Conservation (phyloP, 2,797 vertebrate species). For the Cheirogaleus major region DNA sequence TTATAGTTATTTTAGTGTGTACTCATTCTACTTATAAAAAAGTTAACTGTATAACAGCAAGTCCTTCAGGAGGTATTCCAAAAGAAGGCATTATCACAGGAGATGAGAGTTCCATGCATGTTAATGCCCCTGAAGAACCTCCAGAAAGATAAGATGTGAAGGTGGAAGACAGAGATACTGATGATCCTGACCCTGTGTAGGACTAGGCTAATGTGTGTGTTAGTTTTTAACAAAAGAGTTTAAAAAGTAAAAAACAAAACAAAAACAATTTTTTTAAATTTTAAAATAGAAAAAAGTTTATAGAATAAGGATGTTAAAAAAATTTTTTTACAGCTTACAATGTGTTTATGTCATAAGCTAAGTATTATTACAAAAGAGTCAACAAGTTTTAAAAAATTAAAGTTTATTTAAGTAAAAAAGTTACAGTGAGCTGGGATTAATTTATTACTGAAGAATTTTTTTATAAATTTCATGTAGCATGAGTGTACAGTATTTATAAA, state of each 20-base stretch:
- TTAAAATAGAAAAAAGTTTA: background rate
- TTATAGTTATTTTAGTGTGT: background rate
- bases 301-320: background rate
- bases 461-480: background rate
- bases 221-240: background rate
- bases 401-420: background rate
- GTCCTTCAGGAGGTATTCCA: background rate
- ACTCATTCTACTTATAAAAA: background rate
- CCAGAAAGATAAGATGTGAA: background rate
- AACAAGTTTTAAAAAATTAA: background rate
- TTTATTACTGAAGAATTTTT: background rate
- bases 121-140: background rate
- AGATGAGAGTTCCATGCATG: background rate
- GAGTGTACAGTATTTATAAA: background rate
- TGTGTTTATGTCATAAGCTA: background rate
- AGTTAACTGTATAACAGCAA: background rate
- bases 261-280: background rate
- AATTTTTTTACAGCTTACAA: background rate
- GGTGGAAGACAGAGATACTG: background rate
- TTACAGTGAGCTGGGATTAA: background rate
- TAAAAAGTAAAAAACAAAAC: background rate
- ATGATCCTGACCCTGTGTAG: background rate
- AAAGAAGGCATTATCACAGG: background rate
- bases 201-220: background rate
- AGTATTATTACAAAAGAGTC: background rate